A percentile compares a stretch with the other conserved stretches of the same genome.
phyloP scores from a whole-genome alignment of 1,140 invertebrate species.

The Drosophila nasuta region DNA sequence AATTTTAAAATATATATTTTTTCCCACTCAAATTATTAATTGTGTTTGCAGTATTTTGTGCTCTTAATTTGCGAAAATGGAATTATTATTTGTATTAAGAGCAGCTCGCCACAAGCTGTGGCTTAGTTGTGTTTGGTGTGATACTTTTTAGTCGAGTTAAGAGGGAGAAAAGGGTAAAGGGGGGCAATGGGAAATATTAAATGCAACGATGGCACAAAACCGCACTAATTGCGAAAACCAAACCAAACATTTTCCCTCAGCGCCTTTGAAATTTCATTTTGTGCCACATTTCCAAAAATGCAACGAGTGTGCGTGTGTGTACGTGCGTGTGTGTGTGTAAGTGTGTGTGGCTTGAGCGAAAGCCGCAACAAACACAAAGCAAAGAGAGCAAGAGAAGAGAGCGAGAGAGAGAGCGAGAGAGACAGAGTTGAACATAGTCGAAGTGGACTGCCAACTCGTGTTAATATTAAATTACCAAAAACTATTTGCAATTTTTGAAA shows the following conservation, averaged over 20 bases:
- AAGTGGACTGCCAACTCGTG: constrained; percentile 61
- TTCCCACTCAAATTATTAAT: too few relatives aligned
- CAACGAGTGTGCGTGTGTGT: constrained; percentile 3
- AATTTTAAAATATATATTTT: too few relatives aligned
- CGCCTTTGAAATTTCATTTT: constrained; percentile 53
- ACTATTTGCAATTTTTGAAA: constrained; percentile 67
- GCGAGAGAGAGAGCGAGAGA: neutral
- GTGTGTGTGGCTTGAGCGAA: constrained; percentile 32
- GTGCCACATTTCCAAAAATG: constrained; percentile 32
- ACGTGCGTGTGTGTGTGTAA: constrained; percentile 18
- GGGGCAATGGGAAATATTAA: constrained; percentile 40
- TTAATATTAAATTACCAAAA: constrained; percentile 72
- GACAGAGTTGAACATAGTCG: constrained; percentile 17
- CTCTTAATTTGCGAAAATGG: neutral
- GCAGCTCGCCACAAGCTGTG: constrained; percentile 37
- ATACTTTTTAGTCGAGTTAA: constrained; percentile 2
- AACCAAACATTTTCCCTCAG: constrained; percentile 54
- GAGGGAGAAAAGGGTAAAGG: neutral
- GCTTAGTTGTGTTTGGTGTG: constrained; percentile 12
- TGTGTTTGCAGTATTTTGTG: too few relatives aligned
- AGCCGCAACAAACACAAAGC: constrained; percentile 42
- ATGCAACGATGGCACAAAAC: constrained; percentile 46
- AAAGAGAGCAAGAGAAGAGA: constrained; percentile 7
- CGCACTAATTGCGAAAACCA: constrained; percentile 57
- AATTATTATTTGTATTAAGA: constrained; percentile 33